Evolutionary conservation across 2,113 vertebrate species (phyloP), one percentile per base, ranked within the genome.

Genomic region (Pluvianellus socialis): DNA sequence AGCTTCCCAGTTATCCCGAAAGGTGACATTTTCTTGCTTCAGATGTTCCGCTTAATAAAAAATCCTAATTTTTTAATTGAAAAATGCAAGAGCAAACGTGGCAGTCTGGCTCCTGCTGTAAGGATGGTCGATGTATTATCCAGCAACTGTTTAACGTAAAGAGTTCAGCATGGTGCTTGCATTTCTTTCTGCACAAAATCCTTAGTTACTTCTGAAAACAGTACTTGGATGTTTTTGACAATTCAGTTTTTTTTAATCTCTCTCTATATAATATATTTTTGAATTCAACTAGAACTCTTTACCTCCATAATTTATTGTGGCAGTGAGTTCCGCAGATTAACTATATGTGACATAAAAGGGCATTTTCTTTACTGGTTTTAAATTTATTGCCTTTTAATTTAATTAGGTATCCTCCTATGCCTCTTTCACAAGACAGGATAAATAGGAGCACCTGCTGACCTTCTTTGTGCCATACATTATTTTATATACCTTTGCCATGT

Each of bases 301-400:
- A 92, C 49, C 14, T 72, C 44, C 53, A 26, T 89, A 87, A 95
- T 92, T 92, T 91, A 91, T 79, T 76, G 80, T 82, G 62, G 61
- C 74, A 94, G 80, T 79, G 87, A 94, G 70, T 88, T 95, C 73
- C 26, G 0, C 58, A 74, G 96, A 96, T 90, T 95, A 96, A 96
- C 86, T 90, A 14, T 84, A 96, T 95, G 20, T 95, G 94, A 97
- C 92, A 95, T 91, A 88, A 96, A 94, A 90, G 71, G 59, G 53
- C 77, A 91, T 95, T 95, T 95, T 94, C 89, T 95, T 91, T 94
- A 92, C 61, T 20, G 81, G 92, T 96, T 95, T 97, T n/a, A 47
- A 82, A 96, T 97, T 94, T 91, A 95, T 89, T 95, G 80, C 84
- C 86, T 95, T 94, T 97, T 97, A 97, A 96, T 96, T 91, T 68